Conservation (phyloP, 2,888 invertebrate species). For the Leucophora obtusa region DNA sequence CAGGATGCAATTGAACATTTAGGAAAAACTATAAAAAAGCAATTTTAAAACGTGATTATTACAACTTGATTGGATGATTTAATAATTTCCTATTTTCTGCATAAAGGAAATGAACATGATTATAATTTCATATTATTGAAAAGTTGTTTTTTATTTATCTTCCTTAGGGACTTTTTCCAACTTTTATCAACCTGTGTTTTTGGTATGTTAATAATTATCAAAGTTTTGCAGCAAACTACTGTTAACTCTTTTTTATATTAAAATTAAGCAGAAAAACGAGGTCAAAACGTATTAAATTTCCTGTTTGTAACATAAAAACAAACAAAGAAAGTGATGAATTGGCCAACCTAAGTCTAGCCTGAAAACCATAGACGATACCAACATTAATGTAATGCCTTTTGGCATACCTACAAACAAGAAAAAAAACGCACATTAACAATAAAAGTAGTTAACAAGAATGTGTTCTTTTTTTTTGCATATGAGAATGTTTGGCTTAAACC, state of each 20-base stretch:
- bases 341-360: conserved; percentile 58
- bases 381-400: conserved; percentile 21
- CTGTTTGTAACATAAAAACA: conserved; percentile 43
- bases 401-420: conserved; percentile 15
- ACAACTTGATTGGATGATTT: conserved; percentile 45
- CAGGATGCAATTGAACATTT: conserved; percentile 61
- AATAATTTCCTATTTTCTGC: conserved; percentile 30
- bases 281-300: conserved; percentile 61
- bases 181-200: background rate
- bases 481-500: background rate
- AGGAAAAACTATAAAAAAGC: conserved; percentile 20
- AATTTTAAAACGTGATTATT: conserved; percentile 40
- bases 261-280: conserved; percentile 34
- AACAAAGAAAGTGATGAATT: conserved; percentile 57
- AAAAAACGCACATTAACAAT: conserved; percentile 14
- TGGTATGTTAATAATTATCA: background rate
- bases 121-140: background rate
- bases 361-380: conserved; percentile 31
- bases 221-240: background rate
- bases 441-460: conserved; percentile 20
- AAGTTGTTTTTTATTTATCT: conserved; percentile 10
- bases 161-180: background rate
- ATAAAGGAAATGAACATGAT: conserved; percentile 41
- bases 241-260: background rate
- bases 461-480: background rate